phyloP scores from a whole-genome alignment of 1,140 invertebrate species.

The Dreissena rostriformis region DNA sequence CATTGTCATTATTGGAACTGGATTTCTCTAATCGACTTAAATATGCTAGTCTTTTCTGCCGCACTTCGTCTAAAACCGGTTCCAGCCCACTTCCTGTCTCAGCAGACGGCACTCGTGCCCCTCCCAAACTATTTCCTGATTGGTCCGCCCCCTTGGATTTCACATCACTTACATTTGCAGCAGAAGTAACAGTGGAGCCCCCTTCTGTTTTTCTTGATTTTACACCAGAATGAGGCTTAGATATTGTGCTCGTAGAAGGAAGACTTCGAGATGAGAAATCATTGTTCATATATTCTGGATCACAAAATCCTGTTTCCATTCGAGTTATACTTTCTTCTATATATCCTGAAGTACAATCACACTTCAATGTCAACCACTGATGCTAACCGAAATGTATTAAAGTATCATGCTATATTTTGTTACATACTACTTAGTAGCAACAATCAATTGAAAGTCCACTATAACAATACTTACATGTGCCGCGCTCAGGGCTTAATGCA shows the following conservation, averaged over 20 bases:
- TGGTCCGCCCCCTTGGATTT: background rate
- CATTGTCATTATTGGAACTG: background rate
- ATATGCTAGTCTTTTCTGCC: conserved; percentile 73
- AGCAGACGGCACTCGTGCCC: background rate
- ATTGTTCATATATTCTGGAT: background rate
- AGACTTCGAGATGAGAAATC: background rate
- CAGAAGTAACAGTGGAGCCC: background rate
- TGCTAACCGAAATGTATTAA: background rate
- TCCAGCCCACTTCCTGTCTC: background rate
- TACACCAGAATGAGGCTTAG: background rate
- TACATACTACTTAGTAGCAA: too few species aligned
- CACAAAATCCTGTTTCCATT: conserved; percentile 35
- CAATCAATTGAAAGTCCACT: too few species aligned
- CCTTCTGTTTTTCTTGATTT: background rate
- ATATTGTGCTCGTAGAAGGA: too few species aligned
- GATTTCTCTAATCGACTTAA: conserved; percentile 56
- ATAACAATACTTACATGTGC: too few species aligned
- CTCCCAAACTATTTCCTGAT: conserved; percentile 16
- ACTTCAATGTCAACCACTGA: background rate
- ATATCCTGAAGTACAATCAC: conserved; percentile 43
- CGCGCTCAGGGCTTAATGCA: too few species aligned
- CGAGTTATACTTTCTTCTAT: conserved; percentile 54
- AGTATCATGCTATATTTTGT: too few species aligned
- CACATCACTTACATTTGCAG: too few species aligned
- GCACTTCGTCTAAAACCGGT: conserved; percentile 68